These are phyloP conservation scores for Chaetodon trifasciatus DNA, from an alignment of 2,797 vertebrate genomes.

Conservation along the genomic window DNA sequence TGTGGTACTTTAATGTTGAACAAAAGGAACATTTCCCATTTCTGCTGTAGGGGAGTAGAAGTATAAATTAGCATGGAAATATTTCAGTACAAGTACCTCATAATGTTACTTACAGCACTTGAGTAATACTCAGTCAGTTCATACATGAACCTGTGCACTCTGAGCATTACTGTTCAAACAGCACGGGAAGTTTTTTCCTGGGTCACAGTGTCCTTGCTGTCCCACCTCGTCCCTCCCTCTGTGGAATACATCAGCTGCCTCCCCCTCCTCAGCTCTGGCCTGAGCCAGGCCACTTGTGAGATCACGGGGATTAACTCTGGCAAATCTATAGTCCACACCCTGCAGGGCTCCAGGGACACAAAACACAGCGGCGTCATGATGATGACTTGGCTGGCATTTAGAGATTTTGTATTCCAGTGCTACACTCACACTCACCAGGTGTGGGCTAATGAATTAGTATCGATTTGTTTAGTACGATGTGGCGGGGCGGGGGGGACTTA, in stretches of 20 bases:
- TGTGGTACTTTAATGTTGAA: background rate
- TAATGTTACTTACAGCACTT: background rate
- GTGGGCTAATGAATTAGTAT: constrained; percentile 52
- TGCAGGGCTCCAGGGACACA: constrained; percentile 33
- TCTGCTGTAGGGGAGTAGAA: background rate
- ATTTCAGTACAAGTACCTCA: background rate
- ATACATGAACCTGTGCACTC: background rate
- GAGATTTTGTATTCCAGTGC: constrained; percentile 48
- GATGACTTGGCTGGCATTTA: constrained; percentile 52
- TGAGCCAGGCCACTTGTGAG: constrained; percentile 46
- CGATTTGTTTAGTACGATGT: constrained; percentile 46
- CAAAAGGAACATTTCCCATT: background rate
- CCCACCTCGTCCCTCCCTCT: constrained; percentile 32
- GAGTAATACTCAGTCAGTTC: background rate
- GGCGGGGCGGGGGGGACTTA: too few relatives aligned
- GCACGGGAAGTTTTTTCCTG: constrained; percentile 14
- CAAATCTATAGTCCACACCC: constrained; percentile 56
- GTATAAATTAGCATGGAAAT: background rate
- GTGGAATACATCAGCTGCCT: constrained; percentile 64
- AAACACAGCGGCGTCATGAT: constrained; percentile 33
- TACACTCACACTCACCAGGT: constrained; percentile 32
- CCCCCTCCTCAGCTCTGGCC: constrained; percentile 18
- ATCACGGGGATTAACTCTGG: constrained; percentile 65
- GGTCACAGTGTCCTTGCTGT: constrained; percentile 66
- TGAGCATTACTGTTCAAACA: background rate